These are phyloP conservation scores for Corythornis leucogaster DNA, from an alignment of 2,797 vertebrate species.

Conservation along the genomic window DNA sequence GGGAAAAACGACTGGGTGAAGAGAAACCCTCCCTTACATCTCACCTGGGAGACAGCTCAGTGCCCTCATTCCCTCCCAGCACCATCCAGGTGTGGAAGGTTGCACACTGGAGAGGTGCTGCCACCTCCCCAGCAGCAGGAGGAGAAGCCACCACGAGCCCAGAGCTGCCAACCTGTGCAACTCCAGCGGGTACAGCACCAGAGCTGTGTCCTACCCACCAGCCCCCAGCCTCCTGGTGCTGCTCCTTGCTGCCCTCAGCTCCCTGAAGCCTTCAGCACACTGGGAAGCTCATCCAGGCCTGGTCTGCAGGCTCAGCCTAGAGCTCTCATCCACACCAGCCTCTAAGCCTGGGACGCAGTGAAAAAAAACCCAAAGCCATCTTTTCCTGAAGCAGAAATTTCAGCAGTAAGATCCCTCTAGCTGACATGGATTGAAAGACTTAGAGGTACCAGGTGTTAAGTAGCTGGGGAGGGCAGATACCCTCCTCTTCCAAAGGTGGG, in stretches of 20 bases:
- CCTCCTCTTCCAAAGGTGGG: not conserved
- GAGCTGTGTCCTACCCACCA: not conserved
- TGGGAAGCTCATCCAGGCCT: accelerated
- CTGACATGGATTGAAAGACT: not conserved
- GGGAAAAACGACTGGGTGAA: not conserved
- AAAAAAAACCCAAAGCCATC: not conserved
- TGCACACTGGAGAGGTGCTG: not conserved
- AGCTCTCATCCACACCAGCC: not conserved
- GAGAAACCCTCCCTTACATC: not conserved
- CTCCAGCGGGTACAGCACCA: accelerated
- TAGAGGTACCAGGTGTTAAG: not conserved
- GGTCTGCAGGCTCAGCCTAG: not conserved
- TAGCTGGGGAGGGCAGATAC: not conserved
- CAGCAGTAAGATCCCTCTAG: not conserved
- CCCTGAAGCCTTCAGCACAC: not conserved
- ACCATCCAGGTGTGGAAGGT: not conserved
- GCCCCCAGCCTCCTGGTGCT: not conserved
- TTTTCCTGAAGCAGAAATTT: not conserved
- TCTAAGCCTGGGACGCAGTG: not conserved
- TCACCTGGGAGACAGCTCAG: not conserved
- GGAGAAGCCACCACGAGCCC: not conserved
- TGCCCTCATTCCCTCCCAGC: not conserved
- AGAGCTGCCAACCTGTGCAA: not conserved
- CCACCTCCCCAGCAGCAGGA: not conserved
- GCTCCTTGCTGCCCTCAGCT: not conserved